These are phyloP conservation scores for Limnodromus scolopaceus DNA, from an alignment of 2,797 vertebrate species.

Conservation along the genomic window DNA sequence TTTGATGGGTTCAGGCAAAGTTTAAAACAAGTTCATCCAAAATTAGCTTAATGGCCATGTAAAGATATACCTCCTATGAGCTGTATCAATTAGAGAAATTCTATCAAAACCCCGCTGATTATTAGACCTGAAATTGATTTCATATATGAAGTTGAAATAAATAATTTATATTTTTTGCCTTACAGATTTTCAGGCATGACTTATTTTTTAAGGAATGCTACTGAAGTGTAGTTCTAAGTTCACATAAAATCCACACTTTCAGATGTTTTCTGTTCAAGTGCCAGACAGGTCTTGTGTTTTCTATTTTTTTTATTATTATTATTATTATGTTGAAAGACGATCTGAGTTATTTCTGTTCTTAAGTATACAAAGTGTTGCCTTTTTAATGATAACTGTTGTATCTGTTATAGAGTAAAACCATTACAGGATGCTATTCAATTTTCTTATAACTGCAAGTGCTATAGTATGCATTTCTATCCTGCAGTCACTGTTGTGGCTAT, in stretches of 20 bases:
- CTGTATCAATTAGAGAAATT: background rate
- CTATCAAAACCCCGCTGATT: background rate
- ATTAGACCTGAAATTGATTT: background rate
- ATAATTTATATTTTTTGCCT: background rate
- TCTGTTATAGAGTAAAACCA: background rate
- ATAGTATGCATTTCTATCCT: background rate
- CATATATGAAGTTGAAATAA: background rate
- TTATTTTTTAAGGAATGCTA: background rate
- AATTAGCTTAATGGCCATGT: background rate
- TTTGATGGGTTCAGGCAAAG: background rate
- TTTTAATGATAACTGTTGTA: background rate
- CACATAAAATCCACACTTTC: background rate
- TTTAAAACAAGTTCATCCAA: background rate
- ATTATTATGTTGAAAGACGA: background rate
- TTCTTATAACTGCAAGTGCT: background rate
- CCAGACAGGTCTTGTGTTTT: background rate
- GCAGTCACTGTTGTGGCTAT: background rate
- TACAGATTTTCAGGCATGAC: background rate
- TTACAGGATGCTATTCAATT: background rate
- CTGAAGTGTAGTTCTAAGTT: background rate
- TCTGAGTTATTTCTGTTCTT: background rate
- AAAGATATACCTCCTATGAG: background rate
- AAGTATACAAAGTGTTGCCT: background rate
- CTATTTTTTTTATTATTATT: background rate
- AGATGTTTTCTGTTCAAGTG: background rate